These are phyloP conservation scores for Oncorhynchus nerka DNA, from an alignment of 2,113 vertebrate species.

Conservation along the genomic window DNA sequence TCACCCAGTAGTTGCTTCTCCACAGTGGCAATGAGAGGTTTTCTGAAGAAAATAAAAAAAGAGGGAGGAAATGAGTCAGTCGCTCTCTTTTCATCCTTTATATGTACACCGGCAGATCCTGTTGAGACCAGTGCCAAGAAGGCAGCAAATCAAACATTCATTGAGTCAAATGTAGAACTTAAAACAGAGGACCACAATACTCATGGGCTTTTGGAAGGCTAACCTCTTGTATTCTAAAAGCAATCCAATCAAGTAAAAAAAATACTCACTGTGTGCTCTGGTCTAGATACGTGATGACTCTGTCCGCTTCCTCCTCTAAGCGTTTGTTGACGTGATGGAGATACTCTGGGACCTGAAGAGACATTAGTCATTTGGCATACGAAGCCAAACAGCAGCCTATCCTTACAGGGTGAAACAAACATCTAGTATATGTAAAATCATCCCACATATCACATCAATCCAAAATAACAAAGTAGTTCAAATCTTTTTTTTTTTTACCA, in stretches of 20 bases:
- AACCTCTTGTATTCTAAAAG: too few relatives aligned
- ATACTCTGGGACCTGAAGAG: conserved; percentile 93
- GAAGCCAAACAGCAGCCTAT: neutral
- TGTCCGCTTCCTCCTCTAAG: conserved; percentile 95
- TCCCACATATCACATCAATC: neutral
- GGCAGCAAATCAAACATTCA: too few relatives aligned
- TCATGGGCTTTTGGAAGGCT: neutral
- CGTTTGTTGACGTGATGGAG: conserved; percentile 98
- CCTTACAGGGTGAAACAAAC: neutral
- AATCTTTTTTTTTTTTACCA: neutral
- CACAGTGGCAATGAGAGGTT: conserved; percentile 95
- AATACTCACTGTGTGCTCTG: conserved; percentile 98
- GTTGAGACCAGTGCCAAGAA: too few relatives aligned
- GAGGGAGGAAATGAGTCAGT: conserved; percentile 5
- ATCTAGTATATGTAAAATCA: neutral
- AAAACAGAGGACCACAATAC: neutral
- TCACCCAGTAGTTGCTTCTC: conserved; percentile 98
- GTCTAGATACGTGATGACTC: conserved; percentile 98
- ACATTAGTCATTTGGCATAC: conserved; percentile 6
- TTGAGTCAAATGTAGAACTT: neutral
- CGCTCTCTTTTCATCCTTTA: neutral
- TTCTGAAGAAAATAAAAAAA: conserved; percentile 75
- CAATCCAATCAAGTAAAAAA: neutral
- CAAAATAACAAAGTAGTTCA: too few relatives aligned
- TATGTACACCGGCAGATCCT: too few relatives aligned